Evolutionary conservation across 2,888 invertebrate species (phyloP), one percentile per base, ranked within the genome.

Genomic region (Ganaspis brasiliensis): DNA sequence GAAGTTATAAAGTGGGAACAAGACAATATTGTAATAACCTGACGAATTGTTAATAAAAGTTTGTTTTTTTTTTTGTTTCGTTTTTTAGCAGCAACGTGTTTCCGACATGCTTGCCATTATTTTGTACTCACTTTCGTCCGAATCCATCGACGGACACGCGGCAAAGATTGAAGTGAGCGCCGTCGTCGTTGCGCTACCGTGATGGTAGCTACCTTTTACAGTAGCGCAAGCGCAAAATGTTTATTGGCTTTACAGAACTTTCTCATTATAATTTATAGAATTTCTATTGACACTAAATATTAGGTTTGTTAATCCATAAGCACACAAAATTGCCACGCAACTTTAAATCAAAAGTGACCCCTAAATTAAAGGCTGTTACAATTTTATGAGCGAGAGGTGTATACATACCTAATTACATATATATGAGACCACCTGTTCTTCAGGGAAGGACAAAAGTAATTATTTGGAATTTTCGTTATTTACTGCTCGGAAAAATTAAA

Each of bases 91-190:
- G 56, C 12, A 24, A 56, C 24, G 56, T 26, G 40, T 67, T 67
- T 4, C 45, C 21, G 45, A 67, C 67, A 67, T 67, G 21, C n/a
- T 45, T 45, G 45, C 67, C 67, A 19, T 67, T 67, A 45, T 67
- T 45, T 67, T 24, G 67, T 67, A 67, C 67, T 67, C 67, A 67
- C 67, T 67, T 45, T 67, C 67, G 67, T 67, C 67, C 40, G 67
- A 45, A 67, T 45, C 67, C 67, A 45, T 67, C 67, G 67, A 67
- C 67, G 67, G 67, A 67, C 67, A 80, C 82, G 78, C 80, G 82
- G 79, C 77, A 80, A 80, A 80, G 82, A 82, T 82, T 79, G 78
- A 82, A 82, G 82, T 80, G 80, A 82, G 82, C 80, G 82, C 82
- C 80, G 77, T 75, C 78, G 79, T 75, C 82, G 78, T 79, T 16